A percentile compares a stretch with the other conserved stretches of the same genome.
These are phyloP conservation scores for Palaemon carinicauda DNA, from an alignment of 1,140 invertebrate genomes.

Conservation along the genomic window DNA sequence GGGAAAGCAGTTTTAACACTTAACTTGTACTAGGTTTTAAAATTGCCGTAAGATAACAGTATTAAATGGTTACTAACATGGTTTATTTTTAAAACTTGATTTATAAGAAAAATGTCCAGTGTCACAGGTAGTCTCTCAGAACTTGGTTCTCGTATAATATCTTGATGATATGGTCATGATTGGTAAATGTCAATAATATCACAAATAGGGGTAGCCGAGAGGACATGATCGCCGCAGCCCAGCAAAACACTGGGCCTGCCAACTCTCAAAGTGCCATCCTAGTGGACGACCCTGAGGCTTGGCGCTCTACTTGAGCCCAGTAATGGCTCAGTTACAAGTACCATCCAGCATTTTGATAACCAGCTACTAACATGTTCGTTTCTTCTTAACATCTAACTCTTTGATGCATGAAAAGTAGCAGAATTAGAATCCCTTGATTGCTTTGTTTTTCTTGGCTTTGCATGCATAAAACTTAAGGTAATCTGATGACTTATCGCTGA, in stretches of 20 bases:
- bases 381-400: background rate
- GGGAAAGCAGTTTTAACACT: too few species aligned
- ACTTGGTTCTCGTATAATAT: background rate
- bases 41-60: too few species aligned
- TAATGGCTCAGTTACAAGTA: constrained; percentile 3
- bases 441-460: too few species aligned
- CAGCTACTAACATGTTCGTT: background rate
- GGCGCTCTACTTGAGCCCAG: constrained; percentile 70
- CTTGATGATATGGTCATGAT: background rate
- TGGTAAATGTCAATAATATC: background rate
- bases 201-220: constrained; percentile 68
- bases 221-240: constrained; percentile 73
- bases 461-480: too few species aligned
- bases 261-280: constrained; percentile 68
- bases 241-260: constrained; percentile 74
- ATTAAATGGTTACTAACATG: background rate
- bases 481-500: too few species aligned
- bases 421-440: too few species aligned
- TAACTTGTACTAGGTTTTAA: too few species aligned
- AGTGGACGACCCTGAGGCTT: constrained; percentile 79
- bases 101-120: too few species aligned
- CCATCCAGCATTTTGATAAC: constrained; percentile 32
- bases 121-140: too few species aligned
- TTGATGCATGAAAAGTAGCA: too few species aligned
- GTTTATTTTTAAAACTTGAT: background rate